Evolutionary conservation across 2,797 vertebrate genomes (phyloP).

Genomic region (Halcyon chelicuti): DNA sequence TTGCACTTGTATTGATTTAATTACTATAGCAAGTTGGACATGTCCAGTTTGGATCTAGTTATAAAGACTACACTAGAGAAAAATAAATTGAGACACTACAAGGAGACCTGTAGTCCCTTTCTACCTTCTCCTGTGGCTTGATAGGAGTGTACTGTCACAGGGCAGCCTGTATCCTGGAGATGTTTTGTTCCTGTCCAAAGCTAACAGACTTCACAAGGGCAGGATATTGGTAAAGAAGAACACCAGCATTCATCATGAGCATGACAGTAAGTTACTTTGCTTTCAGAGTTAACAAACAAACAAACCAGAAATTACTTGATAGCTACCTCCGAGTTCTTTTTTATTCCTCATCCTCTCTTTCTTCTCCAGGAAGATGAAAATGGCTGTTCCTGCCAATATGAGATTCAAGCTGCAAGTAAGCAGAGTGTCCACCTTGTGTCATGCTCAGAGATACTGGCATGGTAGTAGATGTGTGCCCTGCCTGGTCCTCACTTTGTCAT

Average conservation of each 20-base stretch:
- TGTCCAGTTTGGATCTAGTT: background rate
- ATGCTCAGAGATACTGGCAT: background rate
- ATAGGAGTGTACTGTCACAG: background rate
- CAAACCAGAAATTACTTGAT: background rate
- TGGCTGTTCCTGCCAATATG: fast-evolving
- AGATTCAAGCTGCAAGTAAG: background rate
- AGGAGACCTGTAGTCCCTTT: background rate
- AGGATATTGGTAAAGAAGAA: background rate
- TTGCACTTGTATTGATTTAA: background rate
- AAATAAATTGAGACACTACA: background rate
- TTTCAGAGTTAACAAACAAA: background rate
- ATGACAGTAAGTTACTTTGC: background rate
- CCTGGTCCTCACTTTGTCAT: background rate
- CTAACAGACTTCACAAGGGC: background rate
- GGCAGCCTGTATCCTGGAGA: background rate
- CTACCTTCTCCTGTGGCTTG: background rate
- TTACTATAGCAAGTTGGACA: background rate
- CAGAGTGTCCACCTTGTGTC: background rate
- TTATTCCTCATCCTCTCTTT: background rate
- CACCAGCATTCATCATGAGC: background rate
- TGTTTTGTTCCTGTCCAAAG: background rate
- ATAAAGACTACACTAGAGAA: background rate
- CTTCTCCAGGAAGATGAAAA: background rate
- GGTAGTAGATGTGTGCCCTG: fast-evolving
- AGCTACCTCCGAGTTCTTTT: background rate